Evolutionary conservation across 1,140 invertebrate species (phyloP), one percentile per base, ranked within the genome.

Genomic region (Papilio machaon): DNA sequence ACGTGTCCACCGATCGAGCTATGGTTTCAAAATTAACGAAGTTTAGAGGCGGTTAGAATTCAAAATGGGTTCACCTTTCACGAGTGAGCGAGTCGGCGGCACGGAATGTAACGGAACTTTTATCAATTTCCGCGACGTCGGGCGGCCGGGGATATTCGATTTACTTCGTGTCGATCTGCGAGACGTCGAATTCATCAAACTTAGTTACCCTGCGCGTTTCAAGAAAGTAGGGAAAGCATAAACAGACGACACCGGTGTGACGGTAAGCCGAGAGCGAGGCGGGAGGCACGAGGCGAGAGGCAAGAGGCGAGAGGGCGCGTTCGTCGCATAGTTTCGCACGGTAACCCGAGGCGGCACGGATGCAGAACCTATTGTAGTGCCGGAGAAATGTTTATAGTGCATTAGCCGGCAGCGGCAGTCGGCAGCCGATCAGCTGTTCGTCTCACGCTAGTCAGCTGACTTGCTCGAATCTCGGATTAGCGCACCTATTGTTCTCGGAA

Each of bases 241-340:
- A 78, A 52, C 49, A 52, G 52, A 23, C 46, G 76, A 78, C 30
- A 78, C 76, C 43, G 76, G 35, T 60, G 23, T 23, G 38, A 75
- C 30, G 13, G 52, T 81, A 76, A n/a, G 80, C n/a, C 46, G 58
- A 75, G 82, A 85, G 77, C 84, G 89, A 84, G 83, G 88, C 84
- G 85, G 82, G 86, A 90, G 87, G 81, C 78, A 79, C 73, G 79
- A 84, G 85, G 87, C 82, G 83, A 30, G 64, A 13, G 85, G 87
- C 82, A 83, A 30, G 64, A 13, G 85, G 87, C 81, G 84, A 30
- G 64, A 30, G 85, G 86, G 86, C 82, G 85, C 54, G n/a, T 17
- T 87, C 84, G 80, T 46, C 86, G 85, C 91, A 91, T 94, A 90
- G 85, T 93, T 93, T 92, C 92, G 89, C 91, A 92, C 91, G 91